A percentile compares a stretch with the other conserved stretches of the same genome.
phyloP scores from a whole-genome alignment of 2,797 vertebrate species.

The Sciaenops ocellatus region DNA sequence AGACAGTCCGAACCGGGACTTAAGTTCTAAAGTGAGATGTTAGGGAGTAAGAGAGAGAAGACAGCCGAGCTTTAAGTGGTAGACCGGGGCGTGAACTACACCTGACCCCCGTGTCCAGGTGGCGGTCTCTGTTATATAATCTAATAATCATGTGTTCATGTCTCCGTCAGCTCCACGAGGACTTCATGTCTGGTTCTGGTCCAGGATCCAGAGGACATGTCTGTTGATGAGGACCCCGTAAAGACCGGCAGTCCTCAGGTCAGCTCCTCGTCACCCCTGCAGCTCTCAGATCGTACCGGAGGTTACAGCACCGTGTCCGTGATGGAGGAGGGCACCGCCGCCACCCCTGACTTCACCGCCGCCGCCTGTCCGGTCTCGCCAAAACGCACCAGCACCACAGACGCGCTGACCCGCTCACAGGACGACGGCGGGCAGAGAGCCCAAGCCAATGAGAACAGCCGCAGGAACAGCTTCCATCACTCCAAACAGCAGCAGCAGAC shows the following conservation, averaged over 20 bases:
- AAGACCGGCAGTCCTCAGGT: constrained; percentile 80
- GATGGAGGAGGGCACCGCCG: constrained; percentile 63
- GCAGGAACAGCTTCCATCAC: constrained; percentile 87
- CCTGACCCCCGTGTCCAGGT: background rate
- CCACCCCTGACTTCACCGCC: constrained; percentile 60
- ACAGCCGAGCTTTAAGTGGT: background rate
- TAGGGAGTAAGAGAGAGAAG: background rate
- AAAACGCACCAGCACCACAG: constrained; percentile 61
- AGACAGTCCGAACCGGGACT: background rate
- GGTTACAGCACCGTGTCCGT: constrained; percentile 71
- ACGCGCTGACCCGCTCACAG: constrained; percentile 23
- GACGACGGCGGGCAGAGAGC: constrained; percentile 42
- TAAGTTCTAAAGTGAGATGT: constrained; percentile 7
- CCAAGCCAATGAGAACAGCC: constrained; percentile 66
- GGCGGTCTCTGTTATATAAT: background rate
- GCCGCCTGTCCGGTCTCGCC: constrained; percentile 72
- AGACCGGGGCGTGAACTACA: background rate
- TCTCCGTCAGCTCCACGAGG: constrained; percentile 9
- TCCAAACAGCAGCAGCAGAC: constrained; percentile 78
- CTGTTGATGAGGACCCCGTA: constrained; percentile 88
- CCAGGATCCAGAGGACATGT: constrained; percentile 86
- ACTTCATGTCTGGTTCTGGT: no score
- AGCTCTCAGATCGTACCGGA: constrained; percentile 75
- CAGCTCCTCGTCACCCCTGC: constrained; percentile 73
- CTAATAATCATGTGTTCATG: constrained; percentile 24